These are phyloP conservation scores for Gobio gobio DNA, from an alignment of 2,113 vertebrate species.

Conservation along the genomic window DNA sequence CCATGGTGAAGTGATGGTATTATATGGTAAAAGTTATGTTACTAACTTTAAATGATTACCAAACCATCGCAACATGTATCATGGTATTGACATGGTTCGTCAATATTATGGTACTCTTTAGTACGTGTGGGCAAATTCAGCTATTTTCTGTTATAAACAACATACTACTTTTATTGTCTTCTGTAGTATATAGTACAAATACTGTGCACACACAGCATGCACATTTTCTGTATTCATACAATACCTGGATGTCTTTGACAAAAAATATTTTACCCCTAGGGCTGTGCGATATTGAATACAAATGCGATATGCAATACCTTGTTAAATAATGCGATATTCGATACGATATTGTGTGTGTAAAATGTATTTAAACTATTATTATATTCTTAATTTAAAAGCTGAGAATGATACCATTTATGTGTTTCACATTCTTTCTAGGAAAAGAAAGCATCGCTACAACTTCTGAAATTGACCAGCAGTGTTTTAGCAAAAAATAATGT, in stretches of 20 bases:
- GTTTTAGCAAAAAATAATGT: no score
- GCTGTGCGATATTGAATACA: no score
- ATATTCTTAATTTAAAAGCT: no score
- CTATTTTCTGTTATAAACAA: neutral
- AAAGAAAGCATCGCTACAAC: no score
- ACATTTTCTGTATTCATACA: neutral
- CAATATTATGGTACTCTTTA: neutral
- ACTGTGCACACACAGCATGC: neutral
- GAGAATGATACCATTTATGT: no score
- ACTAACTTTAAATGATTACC: neutral
- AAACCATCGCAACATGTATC: neutral
- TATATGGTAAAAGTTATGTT: neutral
- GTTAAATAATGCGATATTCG: no score
- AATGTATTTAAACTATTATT: no score
- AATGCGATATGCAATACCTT: no score
- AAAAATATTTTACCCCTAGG: neutral
- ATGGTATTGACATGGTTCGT: neutral
- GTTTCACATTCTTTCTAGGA: no score
- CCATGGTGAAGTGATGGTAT: neutral
- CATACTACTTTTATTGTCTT: neutral
- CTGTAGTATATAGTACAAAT: neutral
- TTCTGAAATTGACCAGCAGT: no score
- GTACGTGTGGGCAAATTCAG: neutral
- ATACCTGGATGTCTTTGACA: neutral
- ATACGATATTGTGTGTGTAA: no score